Base-by-base conservation (phyloP, 1,140 invertebrate genomes). In the Eumeta japonica region DNA sequence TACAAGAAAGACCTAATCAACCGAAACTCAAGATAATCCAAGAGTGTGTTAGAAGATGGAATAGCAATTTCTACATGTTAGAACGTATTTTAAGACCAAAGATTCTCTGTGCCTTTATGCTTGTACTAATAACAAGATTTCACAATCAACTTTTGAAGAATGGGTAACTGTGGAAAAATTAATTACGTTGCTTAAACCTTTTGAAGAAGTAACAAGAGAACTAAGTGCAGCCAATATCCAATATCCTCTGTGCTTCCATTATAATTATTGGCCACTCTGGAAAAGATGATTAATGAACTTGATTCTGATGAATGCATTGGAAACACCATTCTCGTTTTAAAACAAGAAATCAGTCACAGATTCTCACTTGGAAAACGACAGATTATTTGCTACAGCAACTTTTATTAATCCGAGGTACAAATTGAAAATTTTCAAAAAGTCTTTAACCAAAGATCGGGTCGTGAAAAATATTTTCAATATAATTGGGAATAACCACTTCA, bases 211-310 rank as follows among this genome's bases (percentile, higher is more conserved):
- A 40, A 47, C 47, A 12, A 20, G 35, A 46, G 41, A 52, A 37
- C 15, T 52, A 42, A 52, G 50, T 42, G 37, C 37, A 27, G 42
- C 46, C 27, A 30, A 44, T 36, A 35, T 41, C 38, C 29, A 16
- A 42, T 48, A 31, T 48, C 43, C 28, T 52, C 50, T 41, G 46
- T 48, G 29, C 48, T 52, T 39, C 50, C 46, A n/a, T n/a, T n/a
- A n/a, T n/a, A n/a, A 15, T 41, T 46, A 39, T 40, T 41, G 18
- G 35, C 38, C 41, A 50, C 48, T 31, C 33, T 50, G 38, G 41
- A 50, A 46, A 46, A 46, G 38, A 29, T 46, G 27, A 40, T 39
- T 37, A 30, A 39, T 43, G 33, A 40, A 40, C n/a, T n/a, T n/a
- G 37, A 47, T 36, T 39, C 39, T 41, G 42, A 48, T 12, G 41